phyloP scores from a whole-genome alignment of 35 echinoderm and acorn worm genomes.

The Lytechinus variegatus region DNA sequence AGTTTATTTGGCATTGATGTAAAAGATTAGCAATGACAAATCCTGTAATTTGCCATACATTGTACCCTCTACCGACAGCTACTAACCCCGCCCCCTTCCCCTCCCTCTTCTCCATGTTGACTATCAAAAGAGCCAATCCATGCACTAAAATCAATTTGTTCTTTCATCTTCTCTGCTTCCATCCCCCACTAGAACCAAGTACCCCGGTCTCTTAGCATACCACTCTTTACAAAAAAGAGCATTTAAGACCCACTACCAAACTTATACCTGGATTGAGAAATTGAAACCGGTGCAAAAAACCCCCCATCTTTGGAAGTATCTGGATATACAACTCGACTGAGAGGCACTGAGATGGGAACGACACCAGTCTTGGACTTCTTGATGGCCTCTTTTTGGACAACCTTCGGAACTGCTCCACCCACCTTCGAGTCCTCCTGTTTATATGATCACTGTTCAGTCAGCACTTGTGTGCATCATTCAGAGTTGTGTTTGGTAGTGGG shows the following conservation, averaged over 20 bases:
- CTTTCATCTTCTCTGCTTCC: conserved; percentile 47
- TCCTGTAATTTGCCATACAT: background rate
- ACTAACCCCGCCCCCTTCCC: background rate
- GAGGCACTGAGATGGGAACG: background rate
- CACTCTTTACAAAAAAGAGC: background rate
- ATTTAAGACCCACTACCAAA: conserved; percentile 12
- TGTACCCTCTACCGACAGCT: background rate
- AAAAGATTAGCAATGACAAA: background rate
- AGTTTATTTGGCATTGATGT: background rate
- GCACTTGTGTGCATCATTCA: background rate
- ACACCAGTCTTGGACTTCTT: background rate
- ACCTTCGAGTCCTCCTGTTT: background rate
- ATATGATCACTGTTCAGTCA: background rate
- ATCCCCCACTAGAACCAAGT: background rate
- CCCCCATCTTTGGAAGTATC: background rate
- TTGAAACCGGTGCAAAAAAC: background rate
- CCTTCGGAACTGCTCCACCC: background rate
- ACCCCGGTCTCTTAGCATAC: background rate
- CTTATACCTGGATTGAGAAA: background rate
- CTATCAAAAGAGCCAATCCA: background rate
- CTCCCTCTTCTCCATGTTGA: background rate
- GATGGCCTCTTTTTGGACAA: background rate
- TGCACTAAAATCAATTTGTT: background rate
- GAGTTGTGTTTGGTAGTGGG: background rate
- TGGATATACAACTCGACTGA: background rate